Percentiles rank a stretch among this genome's conserved stretches.
phyloP scores from a whole-genome alignment of 2,888 invertebrate genomes.

The Steinernema hermaphroditum region DNA sequence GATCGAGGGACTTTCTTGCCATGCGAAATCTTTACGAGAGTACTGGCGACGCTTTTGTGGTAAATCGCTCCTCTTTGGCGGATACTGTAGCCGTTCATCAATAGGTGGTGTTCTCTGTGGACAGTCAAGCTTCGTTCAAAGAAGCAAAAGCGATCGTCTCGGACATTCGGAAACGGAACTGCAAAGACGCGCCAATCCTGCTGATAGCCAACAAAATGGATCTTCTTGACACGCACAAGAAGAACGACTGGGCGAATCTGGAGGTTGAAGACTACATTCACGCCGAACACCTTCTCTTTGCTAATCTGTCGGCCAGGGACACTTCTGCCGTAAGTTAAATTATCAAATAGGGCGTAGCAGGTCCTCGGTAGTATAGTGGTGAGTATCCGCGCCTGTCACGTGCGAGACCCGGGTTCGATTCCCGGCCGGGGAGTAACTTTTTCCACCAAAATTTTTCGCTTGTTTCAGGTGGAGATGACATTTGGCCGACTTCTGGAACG shows the following conservation, averaged over 20 bases:
- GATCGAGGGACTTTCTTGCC: conserved; percentile 63
- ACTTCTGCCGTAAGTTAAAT: not conserved
- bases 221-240: conserved; percentile 21
- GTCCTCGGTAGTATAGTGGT: too few species aligned
- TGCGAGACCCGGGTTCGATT: too few species aligned
- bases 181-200: conserved; percentile 53
- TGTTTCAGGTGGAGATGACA: not conserved
- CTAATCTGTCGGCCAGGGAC: not conserved
- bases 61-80: conserved; percentile 31
- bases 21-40: conserved; percentile 64
- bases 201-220: conserved; percentile 59
- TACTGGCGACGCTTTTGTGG: conserved; percentile 63
- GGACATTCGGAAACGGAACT: conserved; percentile 50
- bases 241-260: conserved; percentile 31
- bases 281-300: not conserved
- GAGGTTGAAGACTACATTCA: not conserved
- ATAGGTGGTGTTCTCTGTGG: conserved; percentile 58
- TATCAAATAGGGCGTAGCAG: not conserved
- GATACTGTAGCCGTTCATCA: conserved; percentile 19
- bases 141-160: conserved; percentile 55
- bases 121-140: conserved; percentile 50
- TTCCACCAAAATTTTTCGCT: too few species aligned
- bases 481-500: conserved; percentile 18
- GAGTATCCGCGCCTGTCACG: too few species aligned
- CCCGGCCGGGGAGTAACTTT: too few species aligned